phyloP scores from a whole-genome alignment of 2,888 invertebrate species.

The Capitulum mitella region DNA sequence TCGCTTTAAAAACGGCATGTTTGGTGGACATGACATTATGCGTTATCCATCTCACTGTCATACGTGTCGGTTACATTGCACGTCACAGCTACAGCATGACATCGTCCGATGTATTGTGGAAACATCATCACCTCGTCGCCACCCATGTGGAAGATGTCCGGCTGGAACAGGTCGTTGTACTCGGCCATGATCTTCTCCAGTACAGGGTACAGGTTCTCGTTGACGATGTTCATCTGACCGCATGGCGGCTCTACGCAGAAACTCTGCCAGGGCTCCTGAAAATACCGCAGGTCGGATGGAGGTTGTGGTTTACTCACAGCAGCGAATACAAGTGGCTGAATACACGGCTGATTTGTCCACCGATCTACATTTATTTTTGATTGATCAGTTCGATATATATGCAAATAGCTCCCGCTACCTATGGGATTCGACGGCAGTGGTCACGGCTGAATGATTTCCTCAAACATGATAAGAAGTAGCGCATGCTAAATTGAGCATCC shows the following conservation, averaged over 20 bases:
- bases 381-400: not conserved
- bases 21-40: not conserved
- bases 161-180: conserved; percentile 29
- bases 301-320: no score
- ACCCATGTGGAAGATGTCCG: conserved; percentile 30
- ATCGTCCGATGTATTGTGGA: not conserved
- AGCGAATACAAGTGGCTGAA: no score
- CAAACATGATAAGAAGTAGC: not conserved
- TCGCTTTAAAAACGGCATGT: not conserved
- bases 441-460: no score
- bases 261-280: conserved; percentile 57
- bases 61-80: not conserved
- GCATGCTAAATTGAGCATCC: not conserved
- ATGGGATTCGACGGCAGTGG: no score
- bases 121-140: conserved; percentile 30
- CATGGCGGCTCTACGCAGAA: conserved; percentile 79
- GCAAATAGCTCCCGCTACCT: not conserved
- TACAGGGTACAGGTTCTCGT: conserved; percentile 45
- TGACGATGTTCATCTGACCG: conserved; percentile 67
- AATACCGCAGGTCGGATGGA: not conserved
- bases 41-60: not conserved
- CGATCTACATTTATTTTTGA: conserved; percentile 6
- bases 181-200: conserved; percentile 31
- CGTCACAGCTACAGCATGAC: no score
- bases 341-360: not conserved